Evolutionary conservation across 2,888 invertebrate genomes (phyloP).

Genomic region (Amiota mariae): DNA sequence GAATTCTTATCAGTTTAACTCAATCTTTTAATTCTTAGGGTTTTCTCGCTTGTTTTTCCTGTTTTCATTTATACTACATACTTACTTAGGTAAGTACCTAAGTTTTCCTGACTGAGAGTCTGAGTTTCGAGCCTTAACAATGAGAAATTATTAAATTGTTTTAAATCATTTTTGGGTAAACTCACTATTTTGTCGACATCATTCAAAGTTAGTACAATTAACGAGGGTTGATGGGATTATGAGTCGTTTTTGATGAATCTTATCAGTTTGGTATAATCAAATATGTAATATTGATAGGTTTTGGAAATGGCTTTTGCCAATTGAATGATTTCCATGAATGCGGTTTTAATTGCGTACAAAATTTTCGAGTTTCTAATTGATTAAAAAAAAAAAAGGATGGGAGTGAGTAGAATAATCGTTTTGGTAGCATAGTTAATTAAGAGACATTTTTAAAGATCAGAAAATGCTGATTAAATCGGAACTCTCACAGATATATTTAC

Average conservation of each 20-base stretch:
- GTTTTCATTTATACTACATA: constrained; percentile 55
- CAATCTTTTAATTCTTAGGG: constrained; percentile 48
- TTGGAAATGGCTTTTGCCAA: constrained; percentile 49
- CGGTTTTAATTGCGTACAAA: constrained; percentile 63
- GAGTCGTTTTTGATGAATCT: constrained; percentile 52
- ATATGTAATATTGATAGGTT: constrained; percentile 39
- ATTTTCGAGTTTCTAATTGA: constrained; percentile 3
- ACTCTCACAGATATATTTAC: too few relatives aligned
- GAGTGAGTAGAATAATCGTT: constrained; percentile 28
- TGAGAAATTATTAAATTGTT: constrained; percentile 65
- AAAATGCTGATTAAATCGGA: too few relatives aligned
- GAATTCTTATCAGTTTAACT: constrained; percentile 60
- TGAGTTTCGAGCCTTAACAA: constrained; percentile 55
- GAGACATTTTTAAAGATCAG: constrained; percentile 46
- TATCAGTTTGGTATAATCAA: constrained; percentile 29
- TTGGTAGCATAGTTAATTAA: constrained; percentile 59
- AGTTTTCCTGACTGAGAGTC: constrained; percentile 40
- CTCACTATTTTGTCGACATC: neutral
- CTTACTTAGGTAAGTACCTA: constrained; percentile 64
- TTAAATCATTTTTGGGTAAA: constrained; percentile 60
- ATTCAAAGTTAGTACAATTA: neutral
- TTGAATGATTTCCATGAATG: constrained; percentile 60
- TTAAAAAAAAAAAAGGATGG: constrained; percentile 28
- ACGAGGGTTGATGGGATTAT: constrained; percentile 49
- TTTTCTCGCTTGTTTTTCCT: constrained; percentile 32